Conservation (phyloP, 1,140 invertebrate genomes). For the Nephila pilipes region DNA sequence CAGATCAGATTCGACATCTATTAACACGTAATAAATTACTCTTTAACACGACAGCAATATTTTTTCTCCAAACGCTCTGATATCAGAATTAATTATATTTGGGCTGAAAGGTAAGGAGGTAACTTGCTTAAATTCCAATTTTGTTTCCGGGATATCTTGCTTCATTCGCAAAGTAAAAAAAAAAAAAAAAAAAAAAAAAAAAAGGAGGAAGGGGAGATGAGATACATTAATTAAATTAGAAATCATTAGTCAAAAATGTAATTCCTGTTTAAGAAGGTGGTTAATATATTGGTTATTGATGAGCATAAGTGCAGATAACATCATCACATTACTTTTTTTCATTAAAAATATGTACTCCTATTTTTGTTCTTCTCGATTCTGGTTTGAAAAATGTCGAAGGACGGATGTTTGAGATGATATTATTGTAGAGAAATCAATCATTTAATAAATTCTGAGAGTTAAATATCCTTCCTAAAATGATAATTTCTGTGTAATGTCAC, state of each 20-base stretch:
- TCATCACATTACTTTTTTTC: not conserved
- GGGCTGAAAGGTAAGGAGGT: not conserved
- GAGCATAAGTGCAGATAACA: not conserved
- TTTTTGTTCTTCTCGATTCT: too few species aligned
- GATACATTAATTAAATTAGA: constrained; percentile 26
- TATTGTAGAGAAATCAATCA: too few species aligned
- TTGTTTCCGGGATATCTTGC: not conserved
- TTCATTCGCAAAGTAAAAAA: not conserved
- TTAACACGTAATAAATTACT: constrained; percentile 19
- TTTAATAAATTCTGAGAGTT: too few species aligned
- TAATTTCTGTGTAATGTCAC: too few species aligned
- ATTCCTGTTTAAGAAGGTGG: not conserved
- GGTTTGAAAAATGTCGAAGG: too few species aligned
- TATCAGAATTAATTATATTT: constrained; percentile 7
- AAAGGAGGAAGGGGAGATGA: not conserved
- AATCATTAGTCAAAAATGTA: constrained; percentile 25
- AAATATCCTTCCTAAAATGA: too few species aligned
- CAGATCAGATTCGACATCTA: constrained; percentile 8
- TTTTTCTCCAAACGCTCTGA: not conserved
- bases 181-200: too few species aligned
- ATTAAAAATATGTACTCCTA: too few species aligned
- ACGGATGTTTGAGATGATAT: too few species aligned
- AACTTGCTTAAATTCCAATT: not conserved
- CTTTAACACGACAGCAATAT: not conserved
- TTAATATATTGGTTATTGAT: not conserved